phyloP scores from a whole-genome alignment of 2,888 invertebrate genomes.

The Drosophila quinaria region DNA sequence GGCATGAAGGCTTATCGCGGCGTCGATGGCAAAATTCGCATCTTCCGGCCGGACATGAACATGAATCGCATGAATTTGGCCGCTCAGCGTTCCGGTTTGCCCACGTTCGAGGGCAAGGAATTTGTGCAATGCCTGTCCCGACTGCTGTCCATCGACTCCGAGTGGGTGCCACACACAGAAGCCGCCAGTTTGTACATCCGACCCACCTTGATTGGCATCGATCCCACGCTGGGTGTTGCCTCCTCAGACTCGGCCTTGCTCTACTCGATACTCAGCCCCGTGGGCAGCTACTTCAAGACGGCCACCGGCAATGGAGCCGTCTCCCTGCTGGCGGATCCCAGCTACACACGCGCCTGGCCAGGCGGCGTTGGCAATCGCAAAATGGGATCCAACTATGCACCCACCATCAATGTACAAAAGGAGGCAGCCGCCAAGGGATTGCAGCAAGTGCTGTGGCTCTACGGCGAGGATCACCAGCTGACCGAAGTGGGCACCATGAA shows the following conservation, averaged over 20 bases:
- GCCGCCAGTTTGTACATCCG: constrained; percentile 97
- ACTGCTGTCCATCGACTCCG: constrained; percentile 95
- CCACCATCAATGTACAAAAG: constrained; percentile 94
- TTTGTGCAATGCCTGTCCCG: constrained; percentile 93
- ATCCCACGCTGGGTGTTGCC: constrained; percentile 96
- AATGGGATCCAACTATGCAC: constrained; percentile 97
- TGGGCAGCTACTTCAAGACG: constrained; percentile 95
- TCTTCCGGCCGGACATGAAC: constrained; percentile 98
- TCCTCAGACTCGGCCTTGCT: constrained; percentile 95
- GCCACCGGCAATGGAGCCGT: constrained; percentile 89
- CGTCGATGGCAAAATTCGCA: constrained; percentile 94
- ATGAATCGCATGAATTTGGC: constrained; percentile 96
- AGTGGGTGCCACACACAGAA: constrained; percentile 98
- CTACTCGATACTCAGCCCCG: constrained; percentile 96
- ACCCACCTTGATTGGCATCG: constrained; percentile 98
- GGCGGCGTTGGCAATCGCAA: constrained; percentile 97
- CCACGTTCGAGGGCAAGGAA: constrained; percentile 95
- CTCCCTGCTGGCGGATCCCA: constrained; percentile 96
- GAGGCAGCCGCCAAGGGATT: constrained; percentile 91
- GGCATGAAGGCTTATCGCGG: constrained; percentile 99
- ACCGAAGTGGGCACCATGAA: constrained; percentile 99
- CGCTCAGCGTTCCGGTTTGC: constrained; percentile 93
- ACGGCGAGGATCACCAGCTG: constrained; percentile 95
- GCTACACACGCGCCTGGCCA: constrained; percentile 94
- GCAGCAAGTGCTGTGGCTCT: constrained; percentile 98